Evolutionary conservation across 2,797 vertebrate genomes (phyloP).

Genomic region (Thamnophis elegans): DNA sequence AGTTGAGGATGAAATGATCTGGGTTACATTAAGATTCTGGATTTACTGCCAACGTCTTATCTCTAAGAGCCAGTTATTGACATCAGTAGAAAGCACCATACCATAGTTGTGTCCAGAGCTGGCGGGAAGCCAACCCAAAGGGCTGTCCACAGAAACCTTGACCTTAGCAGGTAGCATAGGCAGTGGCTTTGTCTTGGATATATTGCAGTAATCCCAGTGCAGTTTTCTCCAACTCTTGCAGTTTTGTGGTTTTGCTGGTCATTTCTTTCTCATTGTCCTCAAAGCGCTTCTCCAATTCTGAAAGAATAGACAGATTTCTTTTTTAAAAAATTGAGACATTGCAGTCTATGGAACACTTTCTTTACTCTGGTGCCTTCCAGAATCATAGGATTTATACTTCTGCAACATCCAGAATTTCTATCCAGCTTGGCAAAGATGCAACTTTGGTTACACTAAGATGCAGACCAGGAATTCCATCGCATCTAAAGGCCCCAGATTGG

Average conservation of each 20-base stretch:
- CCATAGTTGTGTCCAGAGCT: neutral
- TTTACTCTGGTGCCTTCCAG: neutral
- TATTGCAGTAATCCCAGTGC: slow-evolving; percentile 69
- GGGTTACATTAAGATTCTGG: neutral
- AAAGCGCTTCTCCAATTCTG: slow-evolving; percentile 80
- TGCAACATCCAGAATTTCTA: neutral
- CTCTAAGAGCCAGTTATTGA: neutral
- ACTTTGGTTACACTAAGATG: neutral
- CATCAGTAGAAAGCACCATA: neutral
- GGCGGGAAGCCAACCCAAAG: neutral
- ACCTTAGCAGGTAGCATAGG: slow-evolving; percentile 75
- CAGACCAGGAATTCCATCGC: neutral
- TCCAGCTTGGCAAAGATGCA: neutral
- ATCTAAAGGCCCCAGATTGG: neutral
- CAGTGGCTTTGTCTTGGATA: slow-evolving; percentile 69
- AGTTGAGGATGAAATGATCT: neutral
- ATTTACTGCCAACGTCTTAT: neutral
- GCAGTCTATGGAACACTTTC: neutral
- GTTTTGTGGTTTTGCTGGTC: slow-evolving; percentile 70
- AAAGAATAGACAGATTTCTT: neutral
- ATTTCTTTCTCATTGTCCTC: slow-evolving; percentile 76
- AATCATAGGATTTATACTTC: neutral
- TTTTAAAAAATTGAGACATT: neutral
- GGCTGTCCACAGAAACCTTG: neutral
- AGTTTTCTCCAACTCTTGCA: slow-evolving; percentile 73